Evolutionary conservation across 2,113 vertebrate species (phyloP).

Genomic region (Podocnemis expansa): DNA sequence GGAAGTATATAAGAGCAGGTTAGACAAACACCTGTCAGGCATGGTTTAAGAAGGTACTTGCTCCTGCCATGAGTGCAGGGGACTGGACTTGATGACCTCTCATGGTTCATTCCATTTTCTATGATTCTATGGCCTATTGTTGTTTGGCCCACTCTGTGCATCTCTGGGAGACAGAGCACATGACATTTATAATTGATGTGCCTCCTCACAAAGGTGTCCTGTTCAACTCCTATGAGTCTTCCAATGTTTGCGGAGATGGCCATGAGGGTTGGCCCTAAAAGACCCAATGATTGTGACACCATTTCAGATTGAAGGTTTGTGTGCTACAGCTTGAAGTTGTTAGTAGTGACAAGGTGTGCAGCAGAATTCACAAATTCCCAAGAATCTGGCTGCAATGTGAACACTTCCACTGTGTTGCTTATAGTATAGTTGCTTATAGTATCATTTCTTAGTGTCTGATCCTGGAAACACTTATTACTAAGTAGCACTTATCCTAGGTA

Average conservation of each 20-base stretch:
- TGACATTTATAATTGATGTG: neutral
- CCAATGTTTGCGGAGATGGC: neutral
- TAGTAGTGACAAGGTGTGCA: neutral
- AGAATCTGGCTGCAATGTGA: neutral
- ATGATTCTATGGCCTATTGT: neutral
- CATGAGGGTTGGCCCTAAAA: neutral
- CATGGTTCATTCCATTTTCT: no score
- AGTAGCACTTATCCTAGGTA: neutral
- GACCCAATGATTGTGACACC: neutral
- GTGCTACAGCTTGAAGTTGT: neutral
- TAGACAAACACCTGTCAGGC: no score
- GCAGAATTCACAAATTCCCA: neutral
- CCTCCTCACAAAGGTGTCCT: neutral
- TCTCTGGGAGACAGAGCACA: neutral
- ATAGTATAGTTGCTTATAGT: neutral
- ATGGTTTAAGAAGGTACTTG: no score
- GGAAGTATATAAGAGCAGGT: no score
- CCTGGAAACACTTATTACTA: neutral
- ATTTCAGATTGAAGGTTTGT: neutral
- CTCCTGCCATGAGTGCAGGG: no score
- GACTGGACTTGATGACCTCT: no score
- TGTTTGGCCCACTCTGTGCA: neutral
- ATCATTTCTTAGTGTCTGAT: neutral
- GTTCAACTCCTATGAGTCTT: neutral
- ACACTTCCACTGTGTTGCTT: neutral